Evolutionary conservation across 2,888 invertebrate genomes (phyloP), one percentile per base, ranked within the genome.

Genomic region (Sericinus montela): DNA sequence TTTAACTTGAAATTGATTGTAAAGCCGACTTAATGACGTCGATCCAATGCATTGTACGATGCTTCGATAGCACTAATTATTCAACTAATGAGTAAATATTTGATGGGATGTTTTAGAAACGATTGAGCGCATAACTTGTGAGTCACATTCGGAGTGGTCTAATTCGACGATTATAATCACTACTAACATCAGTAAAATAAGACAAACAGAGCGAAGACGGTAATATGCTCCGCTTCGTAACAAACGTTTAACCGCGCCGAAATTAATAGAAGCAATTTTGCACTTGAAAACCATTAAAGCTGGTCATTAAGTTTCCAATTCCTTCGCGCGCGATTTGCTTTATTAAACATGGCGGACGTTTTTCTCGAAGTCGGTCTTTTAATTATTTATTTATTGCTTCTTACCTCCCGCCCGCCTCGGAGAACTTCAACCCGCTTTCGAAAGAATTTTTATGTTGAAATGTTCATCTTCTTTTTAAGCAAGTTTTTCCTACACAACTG

Each of bases 1-100:
- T 85, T 82, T 71, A 70, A 72, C 65, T 79, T 61, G 67, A 81
- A 86, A 88, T 88, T 87, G 86, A 88, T 88, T 88, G 85, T 88
- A 82, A 81, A 79, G 72, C 70, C 68, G 68, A 63, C 67, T 75
- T 87, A 87, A 88, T 86, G 74, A 85, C 72, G 74, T 77, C 69
- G 72, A 67, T 79, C 76, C 64, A 67, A 68, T 65, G 71, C 80
- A 73, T 80, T 73, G 75, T 73, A 73, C 67, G 73, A 79, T 77
- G 71, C 72, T 74, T 75, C 72, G 84, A 85, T 83, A 83, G 77
- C 69, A 69, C 77, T 78, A 79, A 81, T 81, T 77, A 70, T 72
- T 58, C 58, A 48, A 60, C 72, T 82, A 85, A 84, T 84, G 71
- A 80, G 72, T 63, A 62, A 68, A 65, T 60, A 56, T 62, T 62